Conservation (phyloP, 2,113 vertebrate species). For the Passer montanus region DNA sequence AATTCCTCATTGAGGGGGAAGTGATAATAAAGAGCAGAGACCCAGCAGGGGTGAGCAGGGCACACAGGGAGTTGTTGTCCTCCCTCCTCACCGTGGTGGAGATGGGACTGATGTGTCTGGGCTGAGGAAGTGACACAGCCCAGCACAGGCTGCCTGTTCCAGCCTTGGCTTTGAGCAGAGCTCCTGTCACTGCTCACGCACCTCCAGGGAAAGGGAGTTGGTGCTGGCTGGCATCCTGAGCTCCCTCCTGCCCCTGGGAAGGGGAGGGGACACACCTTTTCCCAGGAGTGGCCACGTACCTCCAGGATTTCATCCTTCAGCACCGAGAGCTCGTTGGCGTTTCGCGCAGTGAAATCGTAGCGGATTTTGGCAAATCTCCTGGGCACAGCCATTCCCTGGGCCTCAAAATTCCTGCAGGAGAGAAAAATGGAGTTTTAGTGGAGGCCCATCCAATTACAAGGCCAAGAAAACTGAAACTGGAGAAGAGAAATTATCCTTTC, state of each 20-base stretch:
- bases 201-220: not conserved
- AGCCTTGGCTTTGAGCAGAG: not conserved
- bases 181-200: not conserved
- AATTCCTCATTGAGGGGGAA: not conserved
- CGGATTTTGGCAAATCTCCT: not conserved
- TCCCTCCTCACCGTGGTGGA: not conserved
- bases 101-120: not conserved
- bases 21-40: not conserved
- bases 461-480: not conserved
- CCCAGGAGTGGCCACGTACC: not conserved
- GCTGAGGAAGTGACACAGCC: not conserved
- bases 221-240: not conserved
- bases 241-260: not conserved
- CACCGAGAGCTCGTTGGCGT: not conserved
- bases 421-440: not conserved
- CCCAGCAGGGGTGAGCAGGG: not conserved
- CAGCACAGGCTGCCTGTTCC: not conserved
- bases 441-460: not conserved
- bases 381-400: not conserved
- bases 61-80: not conserved
- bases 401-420: not conserved
- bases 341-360: not conserved
- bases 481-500: not conserved
- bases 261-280: not conserved
- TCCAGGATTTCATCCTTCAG: not conserved